Percentiles rank a stretch among this genome's conserved stretches.
Evolutionary conservation across 2,888 invertebrate species (phyloP).

Genomic region (Meloe dianella): DNA sequence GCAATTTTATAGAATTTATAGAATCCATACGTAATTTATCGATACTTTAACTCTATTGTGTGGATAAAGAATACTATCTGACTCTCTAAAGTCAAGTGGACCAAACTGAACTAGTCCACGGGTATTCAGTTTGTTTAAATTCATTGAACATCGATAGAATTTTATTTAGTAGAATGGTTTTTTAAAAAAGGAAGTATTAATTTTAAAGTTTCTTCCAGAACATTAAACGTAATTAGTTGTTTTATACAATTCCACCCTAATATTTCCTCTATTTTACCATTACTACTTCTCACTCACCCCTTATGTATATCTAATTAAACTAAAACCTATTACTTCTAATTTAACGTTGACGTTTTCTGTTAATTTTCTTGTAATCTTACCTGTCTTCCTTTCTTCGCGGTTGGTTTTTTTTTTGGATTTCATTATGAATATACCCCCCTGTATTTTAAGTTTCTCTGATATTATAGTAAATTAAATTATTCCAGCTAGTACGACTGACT

Average conservation of each 20-base stretch:
- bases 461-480: too few relatives aligned
- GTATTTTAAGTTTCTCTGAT: background rate
- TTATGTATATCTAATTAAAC: background rate
- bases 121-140: too few relatives aligned
- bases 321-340: conserved; percentile 1
- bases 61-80: too few relatives aligned
- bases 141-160: too few relatives aligned
- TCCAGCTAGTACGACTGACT: too few relatives aligned
- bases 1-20: too few relatives aligned
- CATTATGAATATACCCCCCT: background rate
- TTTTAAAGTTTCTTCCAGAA: background rate
- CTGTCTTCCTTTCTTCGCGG: too few relatives aligned
- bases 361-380: background rate
- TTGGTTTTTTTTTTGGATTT: background rate
- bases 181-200: background rate
- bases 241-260: background rate
- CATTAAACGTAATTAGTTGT: background rate
- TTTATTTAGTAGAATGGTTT: too few relatives aligned
- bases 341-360: background rate
- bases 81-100: too few relatives aligned
- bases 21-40: too few relatives aligned
- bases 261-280: background rate
- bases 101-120: too few relatives aligned
- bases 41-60: too few relatives aligned
- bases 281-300: background rate